A percentile compares a stretch with the other conserved stretches of the same genome.
Conservation (phyloP, 2,888 invertebrate species). For the Apotomis betuletana region DNA sequence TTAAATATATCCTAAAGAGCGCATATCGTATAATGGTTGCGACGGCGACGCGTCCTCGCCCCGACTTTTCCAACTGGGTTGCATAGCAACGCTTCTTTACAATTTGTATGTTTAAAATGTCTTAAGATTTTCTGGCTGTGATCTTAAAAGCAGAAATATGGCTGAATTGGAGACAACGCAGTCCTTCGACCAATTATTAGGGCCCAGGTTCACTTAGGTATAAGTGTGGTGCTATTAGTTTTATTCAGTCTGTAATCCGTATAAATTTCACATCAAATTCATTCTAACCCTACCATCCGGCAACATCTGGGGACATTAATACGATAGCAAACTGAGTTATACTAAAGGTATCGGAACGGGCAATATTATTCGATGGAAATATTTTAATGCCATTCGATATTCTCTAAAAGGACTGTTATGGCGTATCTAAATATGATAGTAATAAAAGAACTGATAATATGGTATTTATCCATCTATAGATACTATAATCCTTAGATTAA, state of each 20-base stretch:
- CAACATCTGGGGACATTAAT: conserved; percentile 65
- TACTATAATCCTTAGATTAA: conserved; percentile 42
- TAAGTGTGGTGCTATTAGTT: conserved; percentile 49
- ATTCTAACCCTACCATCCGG: conserved; percentile 48
- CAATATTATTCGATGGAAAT: conserved; percentile 61
- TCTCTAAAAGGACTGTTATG: conserved; percentile 64
- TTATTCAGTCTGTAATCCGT: conserved; percentile 56
- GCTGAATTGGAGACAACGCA: too few relatives aligned
- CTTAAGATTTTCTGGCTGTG: too few relatives aligned
- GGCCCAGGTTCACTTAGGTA: conserved; percentile 13
- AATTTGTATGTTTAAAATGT: too few relatives aligned
- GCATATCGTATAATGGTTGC: too few relatives aligned
- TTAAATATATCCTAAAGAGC: too few relatives aligned
- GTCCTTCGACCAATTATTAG: too few relatives aligned
- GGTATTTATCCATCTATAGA: conserved; percentile 56
- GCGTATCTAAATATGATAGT: conserved; percentile 53
- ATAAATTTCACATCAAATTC: conserved; percentile 70
- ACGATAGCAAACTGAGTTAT: conserved; percentile 66
- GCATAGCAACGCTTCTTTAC: too few relatives aligned
- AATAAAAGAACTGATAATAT: conserved; percentile 67
- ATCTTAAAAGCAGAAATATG: too few relatives aligned
- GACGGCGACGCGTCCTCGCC: too few relatives aligned
- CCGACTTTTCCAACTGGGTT: too few relatives aligned
- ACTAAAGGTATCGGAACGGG: conserved; percentile 52
- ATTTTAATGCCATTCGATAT: conserved; percentile 69